Conservation (phyloP, 2,888 invertebrate genomes). For the Drosophila nr. medialis region DNA sequence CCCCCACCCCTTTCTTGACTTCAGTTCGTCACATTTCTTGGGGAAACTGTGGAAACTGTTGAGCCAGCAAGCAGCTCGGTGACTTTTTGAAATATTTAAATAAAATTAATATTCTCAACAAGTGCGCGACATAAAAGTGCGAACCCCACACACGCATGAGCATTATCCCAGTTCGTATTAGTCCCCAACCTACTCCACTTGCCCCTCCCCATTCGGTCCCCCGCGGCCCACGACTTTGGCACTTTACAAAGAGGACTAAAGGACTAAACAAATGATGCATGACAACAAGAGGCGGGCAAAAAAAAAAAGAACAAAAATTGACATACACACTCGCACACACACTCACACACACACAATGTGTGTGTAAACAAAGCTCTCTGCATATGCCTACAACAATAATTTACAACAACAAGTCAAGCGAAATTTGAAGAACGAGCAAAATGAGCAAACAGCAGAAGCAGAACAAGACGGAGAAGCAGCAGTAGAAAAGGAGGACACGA, state of each 20-base stretch:
- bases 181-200: not conserved
- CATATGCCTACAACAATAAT: conserved; percentile 54
- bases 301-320: conserved; percentile 8
- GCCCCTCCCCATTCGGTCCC: not conserved
- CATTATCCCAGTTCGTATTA: conserved; percentile 21
- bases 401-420: conserved; percentile 47
- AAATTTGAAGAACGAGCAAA: conserved; percentile 66
- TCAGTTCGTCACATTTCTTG: conserved; percentile 2
- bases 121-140: conserved; percentile 69
- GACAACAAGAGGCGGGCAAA: conserved; percentile 52
- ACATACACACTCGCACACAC: conserved; percentile 22
- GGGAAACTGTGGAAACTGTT: conserved; percentile 26
- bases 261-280: conserved; percentile 77
- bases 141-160: conserved; percentile 47
- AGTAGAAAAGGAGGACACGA: conserved; percentile 12
- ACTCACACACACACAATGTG: conserved; percentile 29
- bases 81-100: conserved; percentile 67
- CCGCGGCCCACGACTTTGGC: conserved; percentile 41
- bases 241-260: conserved; percentile 70
- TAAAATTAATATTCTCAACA: conserved; percentile 78
- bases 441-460: conserved; percentile 38
- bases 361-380: conserved; percentile 52
- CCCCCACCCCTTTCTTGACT: not conserved
- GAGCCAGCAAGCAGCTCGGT: conserved; percentile 42
- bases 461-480: not conserved